Base-by-base conservation (phyloP, 2,113 vertebrate species). In the Alexandromys fortis region DNA sequence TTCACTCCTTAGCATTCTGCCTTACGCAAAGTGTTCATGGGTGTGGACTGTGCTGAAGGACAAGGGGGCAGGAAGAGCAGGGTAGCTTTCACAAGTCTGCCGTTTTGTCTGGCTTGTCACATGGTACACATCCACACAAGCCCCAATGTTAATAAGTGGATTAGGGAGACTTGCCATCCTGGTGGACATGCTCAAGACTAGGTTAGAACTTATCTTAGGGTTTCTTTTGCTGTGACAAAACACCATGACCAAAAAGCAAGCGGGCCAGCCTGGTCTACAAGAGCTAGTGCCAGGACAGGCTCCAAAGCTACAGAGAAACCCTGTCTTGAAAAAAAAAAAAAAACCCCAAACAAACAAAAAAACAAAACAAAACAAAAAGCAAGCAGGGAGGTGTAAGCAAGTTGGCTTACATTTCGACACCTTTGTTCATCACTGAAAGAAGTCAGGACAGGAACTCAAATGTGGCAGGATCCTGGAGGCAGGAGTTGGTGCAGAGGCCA, bases 81-180 rank as follows among this genome's bases (percentile, higher is more conserved):
- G 12, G 0, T 6, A 58, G n/a, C 21, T 45, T 7, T 7, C 33
- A n/a, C n/a, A 10, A 22, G 22, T 3, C 22, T 13, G 9, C 21
- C 28, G 38, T 35, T 76, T 12, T 83, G 58, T 33, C 61, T 79
- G 26, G 52, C 33, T 33, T 17, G 5, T 49, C 9, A 22, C 12
- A 0, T 30, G 42, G 24, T n/a, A 28, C 22, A 52, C 47, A 13
- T 30, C 7, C 47, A 26, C 72, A 75, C 42, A 86, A 58, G 1
- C 7, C 1, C 14, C 11, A n/a, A 58, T 65, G 61, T 33, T 30
- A 14, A 4, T 26, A 22, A 52, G 33, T 33, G 13, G 58, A 22
- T 14, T 5, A 73, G 8, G 91, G 35, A 61, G 49, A 70, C 24
- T 21, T 22, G 1, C 8, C 24, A 1, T 30, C 22, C 14, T 35